A percentile compares a stretch with the other conserved stretches of the same genome.
Conservation (phyloP, 2,797 vertebrate species). For the Spinibarbus caldwelli region DNA sequence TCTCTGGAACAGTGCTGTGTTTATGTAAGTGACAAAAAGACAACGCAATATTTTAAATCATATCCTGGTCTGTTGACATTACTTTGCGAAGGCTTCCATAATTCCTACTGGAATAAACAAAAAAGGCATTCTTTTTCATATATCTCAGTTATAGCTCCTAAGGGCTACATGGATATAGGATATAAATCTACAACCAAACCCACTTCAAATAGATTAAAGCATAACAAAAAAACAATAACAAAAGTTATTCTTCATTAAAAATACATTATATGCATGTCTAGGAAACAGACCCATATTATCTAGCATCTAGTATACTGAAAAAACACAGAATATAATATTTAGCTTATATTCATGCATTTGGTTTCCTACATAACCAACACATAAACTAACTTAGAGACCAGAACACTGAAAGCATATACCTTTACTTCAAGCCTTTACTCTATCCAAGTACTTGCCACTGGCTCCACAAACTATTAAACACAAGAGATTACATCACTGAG, state of each 20-base stretch:
- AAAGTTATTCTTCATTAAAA: neutral
- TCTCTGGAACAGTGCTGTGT: neutral
- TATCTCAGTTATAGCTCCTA: neutral
- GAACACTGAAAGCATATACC: neutral
- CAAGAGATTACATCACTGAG: slow-evolving; percentile 12
- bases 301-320: too few relatives aligned
- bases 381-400: neutral
- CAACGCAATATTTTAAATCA: neutral
- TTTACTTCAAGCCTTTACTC: neutral
- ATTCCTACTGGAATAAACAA: neutral
- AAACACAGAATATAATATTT: too few relatives aligned
- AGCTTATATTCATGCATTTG: neutral
- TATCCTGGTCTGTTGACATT: slow-evolving; percentile 17
- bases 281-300: neutral
- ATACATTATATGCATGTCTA: neutral
- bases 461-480: slow-evolving; percentile 17
- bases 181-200: neutral
- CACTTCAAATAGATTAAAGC: neutral
- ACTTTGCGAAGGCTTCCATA: neutral
- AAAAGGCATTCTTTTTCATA: neutral
- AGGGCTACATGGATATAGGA: neutral
- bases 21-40: slow-evolving; percentile 23
- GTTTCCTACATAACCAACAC: neutral
- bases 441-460: neutral
- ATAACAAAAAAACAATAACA: neutral